These are phyloP conservation scores for Sarcophaga bullata DNA, from an alignment of 1,140 invertebrate genomes.

Conservation along the genomic window DNA sequence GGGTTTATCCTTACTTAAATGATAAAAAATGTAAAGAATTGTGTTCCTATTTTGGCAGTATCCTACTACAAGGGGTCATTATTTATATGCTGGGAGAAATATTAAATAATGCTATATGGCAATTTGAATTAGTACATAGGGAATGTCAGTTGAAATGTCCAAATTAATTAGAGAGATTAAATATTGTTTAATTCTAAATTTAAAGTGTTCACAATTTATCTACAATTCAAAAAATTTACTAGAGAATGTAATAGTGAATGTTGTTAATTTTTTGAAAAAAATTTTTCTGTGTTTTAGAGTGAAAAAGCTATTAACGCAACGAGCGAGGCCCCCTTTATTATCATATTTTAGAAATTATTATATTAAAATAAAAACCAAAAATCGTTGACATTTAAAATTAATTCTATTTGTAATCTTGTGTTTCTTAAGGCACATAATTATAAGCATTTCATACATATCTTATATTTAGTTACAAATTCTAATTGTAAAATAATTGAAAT, in stretches of 20 bases:
- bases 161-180: too few species aligned
- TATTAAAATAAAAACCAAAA: too few species aligned
- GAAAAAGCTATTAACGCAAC: too few species aligned
- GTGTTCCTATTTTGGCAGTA: constrained; percentile 51
- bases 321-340: too few species aligned
- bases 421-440: constrained; percentile 5
- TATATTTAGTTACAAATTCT: background rate
- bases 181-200: too few species aligned
- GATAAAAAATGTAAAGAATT: constrained; percentile 51
- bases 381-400: too few species aligned
- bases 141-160: background rate
- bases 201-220: too few species aligned
- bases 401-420: background rate
- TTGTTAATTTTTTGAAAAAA: too few species aligned
- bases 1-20: constrained; percentile 59
- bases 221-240: too few species aligned
- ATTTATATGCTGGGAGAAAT: constrained; percentile 57
- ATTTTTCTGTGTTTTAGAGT: too few species aligned
- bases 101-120: constrained; percentile 54
- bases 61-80: constrained; percentile 54
- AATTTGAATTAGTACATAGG: background rate
- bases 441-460: background rate
- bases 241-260: too few species aligned
- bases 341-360: too few species aligned
- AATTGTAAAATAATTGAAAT: background rate